A percentile compares a stretch with the other conserved stretches of the same genome.
phyloP scores from a whole-genome alignment of 2,797 vertebrate genomes.

The Natrix natrix region DNA sequence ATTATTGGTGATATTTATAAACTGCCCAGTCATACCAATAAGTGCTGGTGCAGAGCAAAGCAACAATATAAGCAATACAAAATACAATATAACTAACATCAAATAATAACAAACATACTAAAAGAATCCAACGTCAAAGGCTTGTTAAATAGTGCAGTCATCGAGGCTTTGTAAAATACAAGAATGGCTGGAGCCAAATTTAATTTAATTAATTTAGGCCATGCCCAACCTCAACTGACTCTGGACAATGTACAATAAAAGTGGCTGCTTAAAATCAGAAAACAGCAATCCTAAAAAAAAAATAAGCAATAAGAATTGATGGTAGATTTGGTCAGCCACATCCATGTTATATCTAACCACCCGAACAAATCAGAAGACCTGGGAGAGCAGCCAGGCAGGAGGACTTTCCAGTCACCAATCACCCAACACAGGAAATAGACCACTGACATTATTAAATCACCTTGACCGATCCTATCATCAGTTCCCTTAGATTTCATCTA shows the following conservation, averaged over 20 bases:
- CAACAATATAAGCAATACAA: neutral
- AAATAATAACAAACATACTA: neutral
- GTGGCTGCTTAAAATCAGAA: neutral
- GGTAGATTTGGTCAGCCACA: neutral
- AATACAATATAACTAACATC: neutral
- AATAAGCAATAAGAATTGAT: neutral
- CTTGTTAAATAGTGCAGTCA: neutral
- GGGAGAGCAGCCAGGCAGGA: neutral
- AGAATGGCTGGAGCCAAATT: neutral
- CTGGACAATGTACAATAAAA: neutral
- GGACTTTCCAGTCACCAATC: neutral
- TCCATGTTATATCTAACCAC: neutral
- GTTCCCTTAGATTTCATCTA: neutral
- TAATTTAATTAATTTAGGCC: neutral
- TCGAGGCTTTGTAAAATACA: neutral
- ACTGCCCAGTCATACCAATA: neutral
- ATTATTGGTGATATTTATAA: neutral
- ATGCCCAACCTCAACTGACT: neutral
- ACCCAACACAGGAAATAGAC: neutral
- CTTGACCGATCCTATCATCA: neutral
- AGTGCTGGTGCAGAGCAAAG: neutral
- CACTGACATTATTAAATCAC: neutral
- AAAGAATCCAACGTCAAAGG: neutral
- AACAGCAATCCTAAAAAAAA: neutral
- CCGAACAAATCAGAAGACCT: neutral